phyloP scores from a whole-genome alignment of 2,797 vertebrate genomes.

The Halcyon leucocephala region DNA sequence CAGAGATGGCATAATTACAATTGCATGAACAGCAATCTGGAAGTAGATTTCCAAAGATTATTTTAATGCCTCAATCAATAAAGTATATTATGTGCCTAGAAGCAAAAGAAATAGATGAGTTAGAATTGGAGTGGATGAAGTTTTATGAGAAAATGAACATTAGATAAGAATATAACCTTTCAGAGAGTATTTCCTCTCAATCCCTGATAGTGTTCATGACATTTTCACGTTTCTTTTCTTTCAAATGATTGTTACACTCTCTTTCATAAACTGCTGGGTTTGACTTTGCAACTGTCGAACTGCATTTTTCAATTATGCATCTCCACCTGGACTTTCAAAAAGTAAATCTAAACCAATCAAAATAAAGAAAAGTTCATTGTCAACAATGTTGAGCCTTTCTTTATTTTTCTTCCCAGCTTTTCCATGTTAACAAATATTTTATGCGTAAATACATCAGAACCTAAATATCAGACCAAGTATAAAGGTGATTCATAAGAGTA shows the following conservation, averaged over 20 bases:
- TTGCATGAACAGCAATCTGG: not conserved
- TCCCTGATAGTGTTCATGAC: not conserved
- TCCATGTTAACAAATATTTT: not conserved
- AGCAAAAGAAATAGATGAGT: not conserved
- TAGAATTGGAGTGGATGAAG: not conserved
- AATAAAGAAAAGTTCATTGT: not conserved
- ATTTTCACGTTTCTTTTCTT: not conserved
- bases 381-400: not conserved
- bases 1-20: not conserved
- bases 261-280: not conserved
- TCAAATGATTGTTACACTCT: not conserved
- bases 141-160: not conserved
- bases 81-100: not conserved
- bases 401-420: not conserved
- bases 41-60: slow-evolving; percentile 21
- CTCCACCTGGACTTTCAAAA: not conserved
- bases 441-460: not conserved
- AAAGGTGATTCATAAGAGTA: not conserved
- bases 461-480: not conserved
- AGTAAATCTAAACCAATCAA: not conserved
- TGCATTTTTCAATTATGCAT: not conserved
- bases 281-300: not conserved
- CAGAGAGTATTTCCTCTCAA: not conserved
- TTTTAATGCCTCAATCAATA: not conserved
- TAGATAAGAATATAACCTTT: not conserved